A percentile compares a stretch with the other conserved stretches of the same genome.
These are phyloP conservation scores for Siniperca obscura DNA, from an alignment of 2,797 vertebrate genomes.

Conservation along the genomic window DNA sequence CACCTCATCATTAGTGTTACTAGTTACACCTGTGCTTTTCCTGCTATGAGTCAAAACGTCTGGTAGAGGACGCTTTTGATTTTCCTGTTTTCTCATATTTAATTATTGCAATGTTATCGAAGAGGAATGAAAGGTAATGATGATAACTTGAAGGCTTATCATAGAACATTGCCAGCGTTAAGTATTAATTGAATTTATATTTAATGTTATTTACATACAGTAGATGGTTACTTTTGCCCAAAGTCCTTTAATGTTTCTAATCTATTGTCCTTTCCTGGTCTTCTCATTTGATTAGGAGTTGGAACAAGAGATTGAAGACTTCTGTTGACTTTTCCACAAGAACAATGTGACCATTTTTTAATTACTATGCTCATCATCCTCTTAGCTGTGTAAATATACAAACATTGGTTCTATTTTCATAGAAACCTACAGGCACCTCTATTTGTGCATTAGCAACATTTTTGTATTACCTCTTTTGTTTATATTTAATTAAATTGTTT, in stretches of 20 bases:
- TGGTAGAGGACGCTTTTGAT: not conserved
- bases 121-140: not conserved
- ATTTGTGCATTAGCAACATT: constrained; percentile 52
- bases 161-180: not conserved
- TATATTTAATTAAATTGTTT: constrained; percentile 74
- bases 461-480: constrained; percentile 63
- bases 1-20: not conserved
- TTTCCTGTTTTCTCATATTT: not conserved
- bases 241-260: constrained; percentile 37
- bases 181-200: not conserved
- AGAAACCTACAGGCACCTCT: constrained; percentile 52
- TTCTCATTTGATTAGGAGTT: constrained; percentile 79
- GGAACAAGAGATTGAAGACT: constrained; percentile 82
- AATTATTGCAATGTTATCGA: not conserved
- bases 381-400: constrained; percentile 64
- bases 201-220: not conserved
- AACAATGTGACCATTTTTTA: constrained; percentile 26
- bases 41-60: not conserved
- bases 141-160: not conserved
- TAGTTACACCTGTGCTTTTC: not conserved
- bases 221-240: not conserved
- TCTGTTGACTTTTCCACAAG: constrained; percentile 67
- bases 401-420: constrained; percentile 70
- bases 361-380: not conserved
- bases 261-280: constrained; percentile 9